These are phyloP conservation scores for Hypocryptadius cinnamomeus DNA, from an alignment of 2,113 vertebrate species.

Conservation along the genomic window DNA sequence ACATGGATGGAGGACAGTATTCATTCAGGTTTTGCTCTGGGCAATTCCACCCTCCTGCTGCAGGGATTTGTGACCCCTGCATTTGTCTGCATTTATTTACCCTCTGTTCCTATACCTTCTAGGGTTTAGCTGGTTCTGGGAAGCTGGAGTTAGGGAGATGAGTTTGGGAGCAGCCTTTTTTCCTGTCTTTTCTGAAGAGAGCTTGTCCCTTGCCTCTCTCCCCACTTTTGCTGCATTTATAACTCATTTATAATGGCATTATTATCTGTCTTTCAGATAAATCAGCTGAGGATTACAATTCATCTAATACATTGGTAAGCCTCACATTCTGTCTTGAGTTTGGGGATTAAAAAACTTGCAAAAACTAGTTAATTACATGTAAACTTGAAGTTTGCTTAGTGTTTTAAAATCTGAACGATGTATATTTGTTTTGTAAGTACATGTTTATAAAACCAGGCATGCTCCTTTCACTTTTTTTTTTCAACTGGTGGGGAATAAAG, in stretches of 20 bases:
- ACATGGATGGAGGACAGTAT: background rate
- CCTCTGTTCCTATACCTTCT: background rate
- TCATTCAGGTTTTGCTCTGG: background rate
- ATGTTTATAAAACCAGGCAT: background rate
- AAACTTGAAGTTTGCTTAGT: background rate
- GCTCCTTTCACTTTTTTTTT: background rate
- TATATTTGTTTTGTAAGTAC: background rate
- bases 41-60: background rate
- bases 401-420: background rate
- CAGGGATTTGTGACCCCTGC: background rate
- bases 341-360: background rate
- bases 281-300: constrained; percentile 81
- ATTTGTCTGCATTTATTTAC: background rate
- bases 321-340: background rate
- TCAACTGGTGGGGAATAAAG: background rate
- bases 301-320: constrained; percentile 84
- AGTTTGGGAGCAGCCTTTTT: background rate
- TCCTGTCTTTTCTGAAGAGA: background rate
- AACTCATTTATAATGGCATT: background rate
- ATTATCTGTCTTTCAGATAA: constrained; percentile 78
- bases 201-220: background rate
- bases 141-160: background rate
- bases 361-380: background rate
- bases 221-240: background rate
- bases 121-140: background rate